A percentile compares a stretch with the other conserved stretches of the same genome.
Conservation (phyloP, 2,888 invertebrate species). For the Lucinisca nassula region DNA sequence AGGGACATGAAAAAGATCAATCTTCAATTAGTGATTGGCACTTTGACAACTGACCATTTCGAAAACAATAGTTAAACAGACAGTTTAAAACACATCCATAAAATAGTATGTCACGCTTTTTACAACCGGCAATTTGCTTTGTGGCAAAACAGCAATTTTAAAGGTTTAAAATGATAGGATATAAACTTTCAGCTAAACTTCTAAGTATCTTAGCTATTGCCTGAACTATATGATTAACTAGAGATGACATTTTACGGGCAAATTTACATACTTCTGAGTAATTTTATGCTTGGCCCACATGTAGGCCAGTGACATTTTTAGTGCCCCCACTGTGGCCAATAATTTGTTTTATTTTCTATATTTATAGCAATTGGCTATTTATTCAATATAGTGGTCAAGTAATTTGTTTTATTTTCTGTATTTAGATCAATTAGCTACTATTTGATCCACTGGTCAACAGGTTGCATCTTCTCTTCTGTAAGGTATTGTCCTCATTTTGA, state of each 20-base stretch:
- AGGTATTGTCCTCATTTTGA: no score
- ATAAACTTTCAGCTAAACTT: not conserved
- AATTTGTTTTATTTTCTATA: not conserved
- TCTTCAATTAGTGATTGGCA: not conserved
- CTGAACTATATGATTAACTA: not conserved
- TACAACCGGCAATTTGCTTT: not conserved
- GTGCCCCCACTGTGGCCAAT: not conserved
- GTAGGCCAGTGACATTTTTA: not conserved
- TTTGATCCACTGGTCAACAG: no score
- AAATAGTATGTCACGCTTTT: not conserved
- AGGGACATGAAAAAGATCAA: not conserved
- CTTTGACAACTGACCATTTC: not conserved
- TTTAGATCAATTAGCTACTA: no score
- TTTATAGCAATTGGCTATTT: no score
- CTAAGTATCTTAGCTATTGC: not conserved
- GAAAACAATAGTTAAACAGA: not conserved
- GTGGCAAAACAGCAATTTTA: not conserved
- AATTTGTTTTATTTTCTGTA: no score
- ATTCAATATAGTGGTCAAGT: no score
- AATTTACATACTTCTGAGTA: not conserved
- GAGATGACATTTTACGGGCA: not conserved
- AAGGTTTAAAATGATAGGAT: not conserved
- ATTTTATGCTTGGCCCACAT: not conserved
- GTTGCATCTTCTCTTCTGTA: no score
- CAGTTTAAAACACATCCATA: not conserved